Evolutionary conservation across 2,888 invertebrate genomes (phyloP), one percentile per base, ranked within the genome.

Genomic region (Pyrocoelia pectoralis): DNA sequence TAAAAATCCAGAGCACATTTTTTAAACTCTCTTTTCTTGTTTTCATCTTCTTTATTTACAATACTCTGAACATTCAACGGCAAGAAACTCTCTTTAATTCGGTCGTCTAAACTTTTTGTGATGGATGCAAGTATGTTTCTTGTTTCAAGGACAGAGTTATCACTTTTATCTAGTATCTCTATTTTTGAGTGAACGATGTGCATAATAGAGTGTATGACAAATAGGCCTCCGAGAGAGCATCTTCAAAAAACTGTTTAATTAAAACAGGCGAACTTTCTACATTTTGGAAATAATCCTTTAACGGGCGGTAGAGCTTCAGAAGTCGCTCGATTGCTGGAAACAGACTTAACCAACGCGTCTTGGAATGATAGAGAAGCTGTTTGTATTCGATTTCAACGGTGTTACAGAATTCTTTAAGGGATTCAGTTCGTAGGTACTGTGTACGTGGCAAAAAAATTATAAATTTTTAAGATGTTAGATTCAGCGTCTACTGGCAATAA

Each of bases 201-300:
- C 51, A 51, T 51, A n/a, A 51, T 13, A 8, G 29, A 51, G 28
- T 51, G 51, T 29, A 49, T 49, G 18, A 43, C 8, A 43, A 24
- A 17, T 49, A 49, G 1, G 19, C 12, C 14, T 51, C 51, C 13
- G 19, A 13, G n/a, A 51, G 13, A 13, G 28, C 4, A 13, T 51
- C 28, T 51, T 51, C 51, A 2, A 51, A 51, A 51, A 51, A 51
- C n/a, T 10, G 8, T 29, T 24, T 24, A 12, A 51, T 24, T 51
- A 28, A 13, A 12, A 28, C 13, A 9, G 28, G 51, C 6, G 51
- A 5, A 9, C 24, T 12, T 6, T 24, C 28, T 2, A 24, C 9
- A 1, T 13, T 28, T 13, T 6, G 9, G 6, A 51, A 51, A 51
- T 51, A 51, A 8, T 24, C 19, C 14, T 51, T 51, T 3, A 51